phyloP scores from a whole-genome alignment of 2,113 vertebrate genomes.

The Lepus europaeus region DNA sequence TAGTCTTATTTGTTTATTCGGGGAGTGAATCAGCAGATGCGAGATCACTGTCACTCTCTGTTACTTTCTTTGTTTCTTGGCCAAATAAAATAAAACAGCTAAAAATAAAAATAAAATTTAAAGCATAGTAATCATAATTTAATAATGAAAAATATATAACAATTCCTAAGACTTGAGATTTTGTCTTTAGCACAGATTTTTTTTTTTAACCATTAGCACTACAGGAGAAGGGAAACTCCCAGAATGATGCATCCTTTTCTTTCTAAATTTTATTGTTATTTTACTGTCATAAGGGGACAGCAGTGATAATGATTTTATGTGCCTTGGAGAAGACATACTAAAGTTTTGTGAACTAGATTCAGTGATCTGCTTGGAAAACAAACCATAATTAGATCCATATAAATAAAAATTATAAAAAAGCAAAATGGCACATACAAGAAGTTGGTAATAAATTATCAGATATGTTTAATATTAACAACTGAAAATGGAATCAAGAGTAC shows the following conservation, averaged over 20 bases:
- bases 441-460: not conserved
- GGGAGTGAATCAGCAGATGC: no score
- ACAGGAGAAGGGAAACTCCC: not conserved
- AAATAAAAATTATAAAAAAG: constrained; percentile 16
- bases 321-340: not conserved
- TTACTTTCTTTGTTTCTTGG: no score
- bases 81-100: no score
- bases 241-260: not conserved
- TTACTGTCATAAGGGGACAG: not conserved
- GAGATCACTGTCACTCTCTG: no score
- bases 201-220: not conserved
- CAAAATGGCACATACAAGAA: not conserved
- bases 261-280: not conserved
- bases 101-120: no score
- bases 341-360: not conserved
- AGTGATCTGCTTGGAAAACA: not conserved
- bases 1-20: no score
- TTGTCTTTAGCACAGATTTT: not conserved
- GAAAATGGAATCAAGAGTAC: not conserved
- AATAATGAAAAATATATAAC: not conserved
- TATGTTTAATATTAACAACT: not conserved
- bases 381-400: not conserved
- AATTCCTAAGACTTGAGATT: not conserved
- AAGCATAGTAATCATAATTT: not conserved
- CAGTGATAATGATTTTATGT: not conserved